These are phyloP conservation scores for Salminus brasiliensis DNA, from an alignment of 2,113 vertebrate species.

Conservation along the genomic window DNA sequence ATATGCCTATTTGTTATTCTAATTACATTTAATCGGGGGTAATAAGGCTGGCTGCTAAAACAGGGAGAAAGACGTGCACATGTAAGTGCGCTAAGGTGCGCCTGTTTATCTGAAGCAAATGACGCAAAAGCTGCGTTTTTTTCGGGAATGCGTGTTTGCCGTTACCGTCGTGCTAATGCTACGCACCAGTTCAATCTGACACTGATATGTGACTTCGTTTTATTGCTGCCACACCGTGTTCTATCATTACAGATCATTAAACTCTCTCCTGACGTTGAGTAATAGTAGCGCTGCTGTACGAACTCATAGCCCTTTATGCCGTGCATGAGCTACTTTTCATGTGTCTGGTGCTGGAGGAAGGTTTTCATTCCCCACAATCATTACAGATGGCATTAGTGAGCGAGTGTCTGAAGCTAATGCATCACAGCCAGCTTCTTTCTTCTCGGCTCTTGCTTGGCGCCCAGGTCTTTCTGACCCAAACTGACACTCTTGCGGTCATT, in stretches of 20 bases:
- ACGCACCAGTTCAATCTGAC: neutral
- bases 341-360: neutral
- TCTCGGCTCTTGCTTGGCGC: neutral
- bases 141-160: neutral
- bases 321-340: neutral
- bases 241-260: neutral
- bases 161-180: neutral
- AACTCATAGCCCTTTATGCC: neutral
- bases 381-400: neutral
- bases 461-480: too few relatives aligned
- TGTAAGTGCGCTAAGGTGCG: too few relatives aligned
- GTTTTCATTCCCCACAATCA: neutral
- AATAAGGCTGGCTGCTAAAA: slow-evolving; percentile 3
- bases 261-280: neutral
- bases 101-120: neutral
- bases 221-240: neutral
- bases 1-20: slow-evolving; percentile 15
- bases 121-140: neutral
- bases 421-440: neutral
- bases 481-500: neutral
- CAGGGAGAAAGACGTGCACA: slow-evolving; percentile 9
- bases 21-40: slow-evolving; percentile 18
- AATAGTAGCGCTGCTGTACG: neutral
- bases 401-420: neutral
- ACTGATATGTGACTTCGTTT: neutral